Percentiles rank a stretch among this genome's conserved stretches.
Conservation (phyloP, 2,888 invertebrate genomes). For the Heliconius erato region DNA sequence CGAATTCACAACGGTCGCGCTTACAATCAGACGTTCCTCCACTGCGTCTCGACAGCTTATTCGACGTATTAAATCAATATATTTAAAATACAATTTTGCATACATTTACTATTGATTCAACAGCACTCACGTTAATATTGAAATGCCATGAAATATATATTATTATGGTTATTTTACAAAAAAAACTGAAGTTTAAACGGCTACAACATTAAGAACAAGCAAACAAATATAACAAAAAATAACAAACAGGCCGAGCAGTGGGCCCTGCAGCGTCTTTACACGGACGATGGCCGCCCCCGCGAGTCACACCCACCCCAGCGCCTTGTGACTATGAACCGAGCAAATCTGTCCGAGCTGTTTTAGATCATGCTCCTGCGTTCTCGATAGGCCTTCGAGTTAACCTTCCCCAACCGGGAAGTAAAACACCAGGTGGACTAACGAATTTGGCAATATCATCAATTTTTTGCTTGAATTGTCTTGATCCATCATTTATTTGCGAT, state of each 20-base stretch:
- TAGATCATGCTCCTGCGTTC: constrained; percentile 86
- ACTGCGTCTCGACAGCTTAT: not conserved
- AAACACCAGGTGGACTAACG: constrained; percentile 82
- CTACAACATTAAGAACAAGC: not conserved
- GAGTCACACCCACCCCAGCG: constrained; percentile 90
- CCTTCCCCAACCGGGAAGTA: constrained; percentile 75
- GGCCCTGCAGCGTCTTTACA: constrained; percentile 93
- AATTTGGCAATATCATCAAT: constrained; percentile 17
- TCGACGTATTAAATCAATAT: no score
- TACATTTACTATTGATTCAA: not conserved
- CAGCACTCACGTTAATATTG: not conserved
- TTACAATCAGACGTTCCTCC: not conserved
- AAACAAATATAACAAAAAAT: not conserved
- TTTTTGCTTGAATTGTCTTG: not conserved
- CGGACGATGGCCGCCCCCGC: constrained; percentile 90
- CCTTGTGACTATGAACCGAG: constrained; percentile 96
- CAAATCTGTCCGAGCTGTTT: constrained; percentile 86
- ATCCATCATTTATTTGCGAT: constrained; percentile 22
- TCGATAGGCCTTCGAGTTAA: constrained; percentile 87
- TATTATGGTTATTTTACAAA: not conserved
- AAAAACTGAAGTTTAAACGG: not conserved
- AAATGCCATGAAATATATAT: not conserved
- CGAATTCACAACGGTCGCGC: not conserved
- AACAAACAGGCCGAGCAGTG: constrained; percentile 86
- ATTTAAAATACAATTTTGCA: not conserved